Evolutionary conservation across 2,797 vertebrate species (phyloP).

Genomic region (Anguilla obscura): DNA sequence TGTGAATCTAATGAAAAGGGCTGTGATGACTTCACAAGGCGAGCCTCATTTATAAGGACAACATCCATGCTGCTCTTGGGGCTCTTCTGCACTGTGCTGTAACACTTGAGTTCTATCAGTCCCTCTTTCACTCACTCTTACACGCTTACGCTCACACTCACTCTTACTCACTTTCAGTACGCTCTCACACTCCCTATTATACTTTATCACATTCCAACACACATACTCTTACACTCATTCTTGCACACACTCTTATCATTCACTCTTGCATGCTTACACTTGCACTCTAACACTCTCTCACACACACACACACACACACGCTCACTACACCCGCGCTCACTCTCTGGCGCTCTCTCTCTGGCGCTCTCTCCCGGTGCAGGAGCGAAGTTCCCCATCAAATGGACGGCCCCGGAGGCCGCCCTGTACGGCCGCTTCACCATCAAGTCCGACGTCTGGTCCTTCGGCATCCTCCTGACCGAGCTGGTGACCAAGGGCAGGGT

Average conservation of each 20-base stretch:
- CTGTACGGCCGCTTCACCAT: conserved; percentile 94
- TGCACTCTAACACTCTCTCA: not conserved
- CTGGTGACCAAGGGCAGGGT: conserved; percentile 95
- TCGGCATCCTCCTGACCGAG: conserved; percentile 91
- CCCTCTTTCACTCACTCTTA: not conserved
- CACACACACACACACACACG: not conserved
- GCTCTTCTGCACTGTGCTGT: not conserved
- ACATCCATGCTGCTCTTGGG: not conserved
- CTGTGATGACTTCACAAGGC: not conserved
- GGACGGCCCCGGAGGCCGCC: conserved; percentile 92
- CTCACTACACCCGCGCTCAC: too few species aligned
- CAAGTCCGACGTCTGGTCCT: conserved; percentile 96
- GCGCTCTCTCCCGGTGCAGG: conserved; percentile 64
- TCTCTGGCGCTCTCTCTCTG: too few species aligned
- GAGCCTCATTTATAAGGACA: not conserved
- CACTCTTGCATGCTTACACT: conserved; percentile 1
- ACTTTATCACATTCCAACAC: not conserved
- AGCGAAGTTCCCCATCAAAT: conserved; percentile 96
- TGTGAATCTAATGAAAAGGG: not conserved
- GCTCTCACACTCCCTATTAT: not conserved
- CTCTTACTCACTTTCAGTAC: not conserved
- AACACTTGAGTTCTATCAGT: not conserved
- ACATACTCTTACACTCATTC: not conserved
- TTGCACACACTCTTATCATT: not conserved
- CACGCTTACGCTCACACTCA: not conserved